A percentile compares a stretch with the other conserved stretches of the same genome.
phyloP scores from a whole-genome alignment of 2,113 vertebrate species.

The Odontophorus gujanensis region DNA sequence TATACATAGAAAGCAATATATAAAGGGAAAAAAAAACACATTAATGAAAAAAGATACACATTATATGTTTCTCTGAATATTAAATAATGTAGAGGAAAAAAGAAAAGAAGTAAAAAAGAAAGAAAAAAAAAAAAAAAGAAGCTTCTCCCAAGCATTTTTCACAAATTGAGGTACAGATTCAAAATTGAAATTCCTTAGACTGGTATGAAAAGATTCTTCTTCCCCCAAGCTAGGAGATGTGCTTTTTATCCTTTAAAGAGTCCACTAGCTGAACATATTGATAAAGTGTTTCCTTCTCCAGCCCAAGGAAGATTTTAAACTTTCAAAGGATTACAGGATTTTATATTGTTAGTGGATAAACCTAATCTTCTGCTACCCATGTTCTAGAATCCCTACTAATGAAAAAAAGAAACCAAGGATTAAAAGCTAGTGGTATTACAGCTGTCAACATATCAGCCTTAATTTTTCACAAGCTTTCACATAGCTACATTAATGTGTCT shows the following conservation, averaged over 20 bases:
- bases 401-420: constrained; percentile 64
- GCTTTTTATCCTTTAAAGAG: constrained; percentile 55
- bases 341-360: constrained; percentile 73
- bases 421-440: constrained; percentile 63
- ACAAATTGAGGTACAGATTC: neutral
- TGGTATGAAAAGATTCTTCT: neutral
- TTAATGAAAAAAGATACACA: neutral
- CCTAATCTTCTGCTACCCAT: constrained; percentile 63
- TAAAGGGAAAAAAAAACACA: neutral
- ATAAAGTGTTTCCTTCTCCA: constrained; percentile 53
- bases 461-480: constrained; percentile 69
- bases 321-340: constrained; percentile 72
- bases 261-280: constrained; percentile 59
- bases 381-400: constrained; percentile 66
- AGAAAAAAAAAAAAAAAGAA: neutral
- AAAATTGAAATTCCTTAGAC: constrained; percentile 16
- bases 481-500: constrained; percentile 20
- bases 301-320: constrained; percentile 69
- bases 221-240: constrained; percentile 7
- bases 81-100: neutral
- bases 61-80: neutral
- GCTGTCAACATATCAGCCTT: constrained; percentile 65
- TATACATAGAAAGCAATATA: neutral
- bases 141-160: neutral
- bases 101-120: neutral